A percentile compares a stretch with the other conserved stretches of the same genome.
phyloP scores from a whole-genome alignment of 1,140 invertebrate species.

The Drosophila ananassae region DNA sequence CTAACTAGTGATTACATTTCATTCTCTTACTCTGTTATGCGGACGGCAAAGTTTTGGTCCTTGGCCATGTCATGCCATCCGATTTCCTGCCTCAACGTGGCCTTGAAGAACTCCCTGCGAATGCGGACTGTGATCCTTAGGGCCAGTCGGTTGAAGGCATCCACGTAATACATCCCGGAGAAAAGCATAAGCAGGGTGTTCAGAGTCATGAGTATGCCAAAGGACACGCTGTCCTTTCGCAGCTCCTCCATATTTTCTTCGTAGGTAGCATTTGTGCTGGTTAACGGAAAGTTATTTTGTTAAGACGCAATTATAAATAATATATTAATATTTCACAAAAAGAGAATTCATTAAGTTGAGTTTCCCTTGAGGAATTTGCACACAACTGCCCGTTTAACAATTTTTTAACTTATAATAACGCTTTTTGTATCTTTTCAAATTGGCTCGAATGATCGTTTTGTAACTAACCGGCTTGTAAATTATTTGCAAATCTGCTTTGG shows the following conservation, averaged over 20 bases:
- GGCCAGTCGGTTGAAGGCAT: slow-evolving; percentile 88
- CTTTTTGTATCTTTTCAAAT: neutral
- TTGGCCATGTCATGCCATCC: slow-evolving; percentile 94
- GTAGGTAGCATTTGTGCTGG: slow-evolving; percentile 85
- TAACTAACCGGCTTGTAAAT: neutral
- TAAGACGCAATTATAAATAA: neutral
- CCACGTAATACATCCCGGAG: slow-evolving; percentile 87
- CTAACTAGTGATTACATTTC: neutral
- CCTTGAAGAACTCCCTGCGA: slow-evolving; percentile 88
- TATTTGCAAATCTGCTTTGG: neutral
- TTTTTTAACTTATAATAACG: neutral
- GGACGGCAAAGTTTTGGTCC: slow-evolving; percentile 93
- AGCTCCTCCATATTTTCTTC: slow-evolving; percentile 86
- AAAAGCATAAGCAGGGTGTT: slow-evolving; percentile 87
- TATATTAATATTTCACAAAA: neutral
- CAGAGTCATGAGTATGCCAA: slow-evolving; percentile 86
- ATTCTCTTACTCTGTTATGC: slow-evolving; percentile 90
- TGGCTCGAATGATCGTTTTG: neutral
- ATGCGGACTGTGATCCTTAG: slow-evolving; percentile 89
- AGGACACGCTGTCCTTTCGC: slow-evolving; percentile 88
- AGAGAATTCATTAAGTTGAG: neutral
- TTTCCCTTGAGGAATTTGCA: no score
- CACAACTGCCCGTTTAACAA: no score
- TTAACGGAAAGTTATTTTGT: neutral
- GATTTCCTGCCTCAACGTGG: slow-evolving; percentile 94